Evolutionary conservation across 2,113 vertebrate genomes (phyloP), one percentile per base, ranked within the genome.

Genomic region (Salminus brasiliensis): DNA sequence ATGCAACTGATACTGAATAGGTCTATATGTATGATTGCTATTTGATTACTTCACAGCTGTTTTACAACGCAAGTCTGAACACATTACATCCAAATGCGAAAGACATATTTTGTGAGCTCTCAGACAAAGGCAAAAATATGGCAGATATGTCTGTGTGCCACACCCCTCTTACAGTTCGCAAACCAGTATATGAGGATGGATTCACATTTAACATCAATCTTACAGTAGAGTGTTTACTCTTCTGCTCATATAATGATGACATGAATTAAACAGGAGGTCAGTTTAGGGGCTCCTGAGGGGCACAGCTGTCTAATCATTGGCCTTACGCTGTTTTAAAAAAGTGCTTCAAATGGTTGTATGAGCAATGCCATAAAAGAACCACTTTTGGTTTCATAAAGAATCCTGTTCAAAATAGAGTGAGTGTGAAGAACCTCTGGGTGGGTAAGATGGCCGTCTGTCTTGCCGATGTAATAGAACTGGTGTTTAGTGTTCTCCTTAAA

Each of bases 201-300:
- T 55, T 53, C 21, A 66, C 32, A 36, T 53, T 67, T 53, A 21
- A 66, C 74, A 12, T 27, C 11, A 76, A 32, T 62, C 59, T 62
- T 32, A 13, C 15, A n/a, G 21, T 53, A 9, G 6, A 25, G 52
- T 12, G 16, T 66, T 66, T 39, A 66, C 7, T 10, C 15, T n/a
- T 21, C 32, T 66, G 3, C 62, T 39, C 34, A 36, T n/a, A 25
- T 39, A 1, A 16, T 39, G 18, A 12, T 39, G 32, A 65, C 18
- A 65, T 11, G 39, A 65, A 36, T n/a, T n/a, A n/a, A n/a, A n/a
- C n/a, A n/a, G n/a, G n/a, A n/a, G n/a, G n/a, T n/a, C n/a, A n/a
- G n/a, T n/a, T n/a, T n/a, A n/a, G n/a, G n/a, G n/a, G n/a, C n/a
- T n/a, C n/a, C n/a, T n/a, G n/a, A 36, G 8, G n/a, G 39, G 21